A percentile compares a stretch with the other conserved stretches of the same genome.
Evolutionary conservation across 1,140 invertebrate genomes (phyloP).

Genomic region (Leptonema lineaticorne): DNA sequence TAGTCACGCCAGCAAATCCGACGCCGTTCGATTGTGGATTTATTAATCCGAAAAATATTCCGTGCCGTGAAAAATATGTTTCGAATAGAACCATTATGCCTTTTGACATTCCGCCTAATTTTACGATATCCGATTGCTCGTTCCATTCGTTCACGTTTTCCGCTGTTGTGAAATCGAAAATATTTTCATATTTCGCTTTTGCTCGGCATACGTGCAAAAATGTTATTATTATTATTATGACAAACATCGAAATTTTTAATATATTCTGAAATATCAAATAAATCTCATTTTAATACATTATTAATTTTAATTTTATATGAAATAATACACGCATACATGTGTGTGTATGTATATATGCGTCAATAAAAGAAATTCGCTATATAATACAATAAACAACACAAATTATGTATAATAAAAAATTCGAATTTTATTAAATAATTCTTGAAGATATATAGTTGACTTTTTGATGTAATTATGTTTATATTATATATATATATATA

Average conservation of each 20-base stretch:
- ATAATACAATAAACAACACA: no score
- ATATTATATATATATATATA: no score
- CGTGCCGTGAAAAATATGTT: constrained; percentile 60
- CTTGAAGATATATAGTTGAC: no score
- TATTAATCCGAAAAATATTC: constrained; percentile 65
- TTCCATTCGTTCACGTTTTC: constrained; percentile 51
- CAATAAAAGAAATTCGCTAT: neutral
- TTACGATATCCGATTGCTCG: constrained; percentile 66
- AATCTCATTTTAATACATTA: no score
- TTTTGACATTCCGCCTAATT: constrained; percentile 67
- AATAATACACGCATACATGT: neutral
- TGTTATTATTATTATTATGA: no score
- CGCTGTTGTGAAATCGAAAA: constrained; percentile 34
- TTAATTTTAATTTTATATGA: no score
- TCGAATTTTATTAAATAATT: no score
- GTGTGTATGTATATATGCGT: neutral
- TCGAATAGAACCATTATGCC: constrained; percentile 61
- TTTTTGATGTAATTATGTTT: no score
- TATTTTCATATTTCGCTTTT: neutral
- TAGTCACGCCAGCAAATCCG: constrained; percentile 66
- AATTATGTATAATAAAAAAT: no score
- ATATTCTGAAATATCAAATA: no score
- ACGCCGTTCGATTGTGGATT: constrained; percentile 72
- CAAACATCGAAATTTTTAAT: no score
- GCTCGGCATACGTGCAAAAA: no score